A percentile compares a stretch with the other conserved stretches of the same genome.
Conservation (phyloP, 2,113 vertebrate genomes). For the Trematocara unimaculatum region DNA sequence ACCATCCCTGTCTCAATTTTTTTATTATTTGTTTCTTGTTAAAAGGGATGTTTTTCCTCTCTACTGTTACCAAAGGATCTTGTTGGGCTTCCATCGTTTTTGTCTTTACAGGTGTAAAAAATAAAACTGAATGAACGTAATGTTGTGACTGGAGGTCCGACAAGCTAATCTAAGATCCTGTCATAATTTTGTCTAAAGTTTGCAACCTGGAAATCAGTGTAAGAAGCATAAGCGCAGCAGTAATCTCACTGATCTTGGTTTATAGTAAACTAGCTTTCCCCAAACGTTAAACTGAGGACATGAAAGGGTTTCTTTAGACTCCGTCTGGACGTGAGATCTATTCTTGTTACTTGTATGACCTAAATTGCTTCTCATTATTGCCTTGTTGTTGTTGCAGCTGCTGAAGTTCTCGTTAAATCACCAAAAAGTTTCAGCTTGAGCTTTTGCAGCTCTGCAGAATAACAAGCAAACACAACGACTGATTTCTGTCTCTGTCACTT, state of each 20-base stretch:
- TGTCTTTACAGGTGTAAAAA: not conserved
- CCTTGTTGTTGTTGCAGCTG: fast-evolving
- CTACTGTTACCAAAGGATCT: not conserved
- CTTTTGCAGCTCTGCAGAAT: not conserved
- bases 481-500: not conserved
- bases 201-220: not conserved
- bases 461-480: not conserved
- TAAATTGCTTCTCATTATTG: not conserved
- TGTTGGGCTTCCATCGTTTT: not conserved
- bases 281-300: not conserved
- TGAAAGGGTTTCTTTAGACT: not conserved
- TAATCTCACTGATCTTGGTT: not conserved
- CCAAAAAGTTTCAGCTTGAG: not conserved
- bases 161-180: not conserved
- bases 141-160: fast-evolving
- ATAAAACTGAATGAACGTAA: not conserved
- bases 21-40: not conserved
- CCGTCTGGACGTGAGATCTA: not conserved
- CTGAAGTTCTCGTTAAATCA: not conserved
- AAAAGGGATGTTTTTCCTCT: not conserved
- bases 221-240: not conserved
- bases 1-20: not conserved
- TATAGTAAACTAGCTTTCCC: not conserved
- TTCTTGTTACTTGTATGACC: not conserved
- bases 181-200: not conserved